phyloP scores from a whole-genome alignment of 2,888 invertebrate species.

The Hipparchia semele region DNA sequence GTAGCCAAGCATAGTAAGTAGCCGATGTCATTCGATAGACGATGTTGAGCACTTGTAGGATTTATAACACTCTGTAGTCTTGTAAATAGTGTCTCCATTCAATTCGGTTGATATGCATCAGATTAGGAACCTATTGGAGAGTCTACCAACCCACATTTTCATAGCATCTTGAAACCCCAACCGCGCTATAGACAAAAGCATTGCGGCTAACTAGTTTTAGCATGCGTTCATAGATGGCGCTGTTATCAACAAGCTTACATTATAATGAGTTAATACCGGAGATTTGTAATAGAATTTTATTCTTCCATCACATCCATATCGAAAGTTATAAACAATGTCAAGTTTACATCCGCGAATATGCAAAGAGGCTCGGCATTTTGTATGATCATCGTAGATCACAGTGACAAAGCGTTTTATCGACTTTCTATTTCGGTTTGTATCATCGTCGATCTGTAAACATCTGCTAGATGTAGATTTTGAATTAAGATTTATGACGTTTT shows the following conservation, averaged over 20 bases:
- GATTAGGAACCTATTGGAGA: too few species aligned
- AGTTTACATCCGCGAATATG: slow-evolving; percentile 13
- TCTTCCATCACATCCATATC: neutral
- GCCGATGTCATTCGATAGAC: too few species aligned
- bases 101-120: too few species aligned
- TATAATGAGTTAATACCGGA: too few species aligned
- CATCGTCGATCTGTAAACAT: too few species aligned
- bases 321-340: slow-evolving; percentile 14
- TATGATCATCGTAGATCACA: slow-evolving; percentile 11
- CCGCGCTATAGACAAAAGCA: neutral
- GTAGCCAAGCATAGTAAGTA: too few species aligned
- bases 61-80: too few species aligned
- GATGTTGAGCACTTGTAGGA: too few species aligned
- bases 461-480: neutral
- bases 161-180: neutral
- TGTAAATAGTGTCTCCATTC: too few species aligned
- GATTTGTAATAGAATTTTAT: neutral
- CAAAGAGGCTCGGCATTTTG: neutral
- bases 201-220: neutral
- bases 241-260: neutral
- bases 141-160: too few species aligned
- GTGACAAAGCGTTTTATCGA: slow-evolving; percentile 12
- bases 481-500: too few species aligned
- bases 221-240: slow-evolving; percentile 30
- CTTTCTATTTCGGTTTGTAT: slow-evolving; percentile 16